A percentile compares a stretch with the other conserved stretches of the same genome.
phyloP scores from a whole-genome alignment of 2,888 invertebrate species.

The Hemistola chrysoprasaria region DNA sequence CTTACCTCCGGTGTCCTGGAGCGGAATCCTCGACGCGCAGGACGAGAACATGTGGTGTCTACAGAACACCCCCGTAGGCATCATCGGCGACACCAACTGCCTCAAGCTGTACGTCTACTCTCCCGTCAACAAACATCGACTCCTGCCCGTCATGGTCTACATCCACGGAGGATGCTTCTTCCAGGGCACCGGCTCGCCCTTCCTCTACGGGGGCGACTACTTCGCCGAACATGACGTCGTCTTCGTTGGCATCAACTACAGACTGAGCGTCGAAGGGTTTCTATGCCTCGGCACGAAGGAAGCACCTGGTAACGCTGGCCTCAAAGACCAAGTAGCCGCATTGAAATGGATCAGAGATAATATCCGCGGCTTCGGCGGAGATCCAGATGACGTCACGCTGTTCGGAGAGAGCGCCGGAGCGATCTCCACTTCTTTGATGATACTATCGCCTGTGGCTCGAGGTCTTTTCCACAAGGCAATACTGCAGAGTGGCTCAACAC shows the following conservation, averaged over 20 bases:
- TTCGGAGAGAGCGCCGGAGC: constrained; percentile 76
- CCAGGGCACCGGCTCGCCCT: constrained; percentile 81
- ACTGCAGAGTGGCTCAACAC: constrained; percentile 64
- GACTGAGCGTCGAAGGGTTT: constrained; percentile 83
- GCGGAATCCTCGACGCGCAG: constrained; percentile 62
- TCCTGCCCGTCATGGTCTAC: constrained; percentile 84
- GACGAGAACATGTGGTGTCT: constrained; percentile 69
- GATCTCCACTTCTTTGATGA: constrained; percentile 62
- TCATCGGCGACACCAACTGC: constrained; percentile 62
- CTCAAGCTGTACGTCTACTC: constrained; percentile 65
- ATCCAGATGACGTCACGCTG: constrained; percentile 64
- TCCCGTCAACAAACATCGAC: constrained; percentile 37
- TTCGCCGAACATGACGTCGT: constrained; percentile 81
- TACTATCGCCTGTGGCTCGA: constrained; percentile 58
- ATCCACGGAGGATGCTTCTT: constrained; percentile 85
- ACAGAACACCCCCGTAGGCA: constrained; percentile 50
- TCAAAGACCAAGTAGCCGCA: constrained; percentile 78
- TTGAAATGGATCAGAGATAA: constrained; percentile 66
- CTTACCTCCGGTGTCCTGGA: constrained; percentile 63
- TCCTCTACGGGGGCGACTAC: constrained; percentile 83
- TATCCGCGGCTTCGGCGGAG: constrained; percentile 64
- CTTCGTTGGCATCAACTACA: constrained; percentile 83
- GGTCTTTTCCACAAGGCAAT: constrained; percentile 70
- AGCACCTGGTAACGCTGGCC: constrained; percentile 85
- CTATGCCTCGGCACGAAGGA: constrained; percentile 83